These are phyloP conservation scores for Eilema depressum DNA, from an alignment of 2,888 invertebrate species.

Conservation along the genomic window DNA sequence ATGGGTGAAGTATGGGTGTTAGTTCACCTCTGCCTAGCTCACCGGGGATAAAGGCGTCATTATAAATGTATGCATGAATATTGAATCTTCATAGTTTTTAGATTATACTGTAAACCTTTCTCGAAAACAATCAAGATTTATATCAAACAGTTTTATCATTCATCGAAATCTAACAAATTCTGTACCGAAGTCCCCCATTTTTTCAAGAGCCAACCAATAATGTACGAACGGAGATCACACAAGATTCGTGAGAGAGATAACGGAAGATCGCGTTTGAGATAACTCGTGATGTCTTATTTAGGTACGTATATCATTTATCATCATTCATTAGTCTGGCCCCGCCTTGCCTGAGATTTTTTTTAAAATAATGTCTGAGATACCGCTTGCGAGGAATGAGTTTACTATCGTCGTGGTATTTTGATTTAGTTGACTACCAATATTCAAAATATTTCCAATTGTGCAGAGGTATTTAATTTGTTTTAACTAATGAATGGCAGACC, in stretches of 20 bases:
- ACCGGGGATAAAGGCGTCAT: too few relatives aligned
- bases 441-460: too few relatives aligned
- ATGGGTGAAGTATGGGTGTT: too few relatives aligned
- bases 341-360: conserved; percentile 39
- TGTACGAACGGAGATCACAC: conserved; percentile 27
- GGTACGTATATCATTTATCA: conserved; percentile 58
- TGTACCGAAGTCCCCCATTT: conserved; percentile 1
- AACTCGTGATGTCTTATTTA: conserved; percentile 56
- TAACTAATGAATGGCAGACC: too few relatives aligned
- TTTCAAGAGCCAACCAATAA: conserved; percentile 25
- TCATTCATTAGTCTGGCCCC: conserved; percentile 56
- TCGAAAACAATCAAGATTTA: neutral
- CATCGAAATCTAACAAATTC: conserved; percentile 12
- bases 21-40: too few relatives aligned
- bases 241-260: conserved; percentile 50
- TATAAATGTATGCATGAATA: too few relatives aligned
- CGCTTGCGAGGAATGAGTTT: conserved; percentile 32
- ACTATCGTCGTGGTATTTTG: neutral
- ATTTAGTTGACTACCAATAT: neutral
- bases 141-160: neutral
- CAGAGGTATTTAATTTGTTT: too few relatives aligned
- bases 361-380: conserved; percentile 39
- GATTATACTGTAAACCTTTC: neutral
- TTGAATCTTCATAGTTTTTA: neutral
- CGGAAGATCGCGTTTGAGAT: conserved; percentile 53